phyloP scores from a whole-genome alignment of 2,113 vertebrate genomes.

The Sclerurus mexicanus region DNA sequence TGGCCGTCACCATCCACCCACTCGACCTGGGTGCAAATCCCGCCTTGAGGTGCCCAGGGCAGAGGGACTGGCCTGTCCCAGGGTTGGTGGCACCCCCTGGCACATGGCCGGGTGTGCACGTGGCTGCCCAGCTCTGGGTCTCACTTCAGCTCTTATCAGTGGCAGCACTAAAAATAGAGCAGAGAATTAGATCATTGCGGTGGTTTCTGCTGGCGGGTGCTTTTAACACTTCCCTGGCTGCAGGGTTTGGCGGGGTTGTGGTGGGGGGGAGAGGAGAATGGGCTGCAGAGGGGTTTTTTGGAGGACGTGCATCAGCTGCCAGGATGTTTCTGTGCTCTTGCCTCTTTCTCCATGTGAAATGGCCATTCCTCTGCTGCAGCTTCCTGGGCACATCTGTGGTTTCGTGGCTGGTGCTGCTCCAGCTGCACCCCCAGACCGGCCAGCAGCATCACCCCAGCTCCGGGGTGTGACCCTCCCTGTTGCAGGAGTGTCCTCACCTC shows the following conservation, averaged over 20 bases:
- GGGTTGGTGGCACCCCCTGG: not conserved
- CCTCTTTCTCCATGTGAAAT: not conserved
- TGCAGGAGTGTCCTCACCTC: not conserved
- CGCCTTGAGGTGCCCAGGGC: fast-evolving
- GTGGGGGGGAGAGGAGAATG: not conserved
- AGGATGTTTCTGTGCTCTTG: not conserved
- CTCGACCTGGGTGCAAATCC: not conserved
- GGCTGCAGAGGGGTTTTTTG: not conserved
- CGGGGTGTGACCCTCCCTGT: fast-evolving
- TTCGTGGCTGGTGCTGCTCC: not conserved
- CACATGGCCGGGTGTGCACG: fast-evolving
- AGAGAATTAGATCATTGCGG: not conserved
- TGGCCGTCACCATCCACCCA: not conserved
- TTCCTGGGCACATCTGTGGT: not conserved
- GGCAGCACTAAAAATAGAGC: constrained; percentile 18
- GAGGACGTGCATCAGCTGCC: not conserved
- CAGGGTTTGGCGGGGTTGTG: not conserved
- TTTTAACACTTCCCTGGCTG: not conserved
- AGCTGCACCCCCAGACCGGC: not conserved
- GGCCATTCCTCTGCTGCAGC: not conserved
- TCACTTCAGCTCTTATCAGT: not conserved
- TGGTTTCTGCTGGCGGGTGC: not conserved
- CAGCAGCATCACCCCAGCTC: not conserved
- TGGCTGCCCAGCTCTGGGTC: not conserved
- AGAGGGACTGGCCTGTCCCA: fast-evolving